A percentile compares a stretch with the other conserved stretches of the same genome.
Conservation (phyloP, 2,888 invertebrate genomes). For the Sphaerophoria taeniata region DNA sequence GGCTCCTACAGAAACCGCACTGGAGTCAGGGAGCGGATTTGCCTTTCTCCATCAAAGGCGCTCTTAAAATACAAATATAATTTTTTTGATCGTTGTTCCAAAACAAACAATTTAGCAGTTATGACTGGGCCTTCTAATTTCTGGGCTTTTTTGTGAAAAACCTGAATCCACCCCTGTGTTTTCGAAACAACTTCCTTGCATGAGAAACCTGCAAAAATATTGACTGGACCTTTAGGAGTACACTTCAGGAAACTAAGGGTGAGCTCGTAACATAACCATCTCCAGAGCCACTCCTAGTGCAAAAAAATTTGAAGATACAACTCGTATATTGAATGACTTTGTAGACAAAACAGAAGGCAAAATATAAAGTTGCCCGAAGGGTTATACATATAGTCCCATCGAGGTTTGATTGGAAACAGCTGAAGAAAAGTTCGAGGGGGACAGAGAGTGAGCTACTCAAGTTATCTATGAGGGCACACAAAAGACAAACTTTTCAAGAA, state of each 20-base stretch:
- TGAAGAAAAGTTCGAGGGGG: slow-evolving; percentile 1
- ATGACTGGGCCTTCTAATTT: not conserved
- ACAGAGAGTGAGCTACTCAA: slow-evolving; percentile 4
- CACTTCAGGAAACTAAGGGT: slow-evolving; percentile 20
- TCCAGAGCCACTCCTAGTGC: not conserved
- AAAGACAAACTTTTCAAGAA: slow-evolving; percentile 54
- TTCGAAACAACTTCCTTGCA: slow-evolving; percentile 22
- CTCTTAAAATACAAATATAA: too few relatives aligned
- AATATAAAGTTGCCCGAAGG: slow-evolving; percentile 22
- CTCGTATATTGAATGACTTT: slow-evolving; percentile 30
- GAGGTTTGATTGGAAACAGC: slow-evolving; percentile 61
- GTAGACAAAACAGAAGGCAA: slow-evolving; percentile 16
- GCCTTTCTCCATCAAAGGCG: not conserved
- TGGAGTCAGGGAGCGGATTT: not conserved
- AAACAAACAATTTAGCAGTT: too few relatives aligned
- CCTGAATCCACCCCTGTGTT: not conserved
- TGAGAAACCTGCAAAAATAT: slow-evolving; percentile 28
- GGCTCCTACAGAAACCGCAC: not conserved
- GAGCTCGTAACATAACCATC: not conserved
- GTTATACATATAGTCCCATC: not conserved
- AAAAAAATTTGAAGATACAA: slow-evolving; percentile 1
- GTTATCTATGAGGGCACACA: not conserved
- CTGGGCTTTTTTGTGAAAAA: not conserved
- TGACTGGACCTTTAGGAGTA: slow-evolving; percentile 19
- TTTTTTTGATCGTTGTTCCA: too few relatives aligned